Base-by-base conservation (phyloP, 2,888 invertebrate genomes). In the Agriopis leucophaearia region DNA sequence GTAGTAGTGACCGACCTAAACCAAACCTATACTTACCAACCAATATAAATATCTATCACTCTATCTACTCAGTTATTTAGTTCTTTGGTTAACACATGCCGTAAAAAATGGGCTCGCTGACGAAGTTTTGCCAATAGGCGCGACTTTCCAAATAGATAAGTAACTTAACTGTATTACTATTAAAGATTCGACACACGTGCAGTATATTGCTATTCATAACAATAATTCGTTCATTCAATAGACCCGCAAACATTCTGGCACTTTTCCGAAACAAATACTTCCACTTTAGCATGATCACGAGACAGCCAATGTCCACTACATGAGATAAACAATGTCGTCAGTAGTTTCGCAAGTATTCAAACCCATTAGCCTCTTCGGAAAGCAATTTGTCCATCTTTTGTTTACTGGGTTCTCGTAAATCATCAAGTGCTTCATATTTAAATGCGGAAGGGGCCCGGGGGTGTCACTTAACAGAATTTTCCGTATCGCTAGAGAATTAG, bases 311-410 rank as follows among this genome's bases (percentile, higher is more conserved):
- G 64, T 38, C 52, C 58, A 58, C 62, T 54, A 58, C 70, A 71
- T 64, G 67, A 50, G 72, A 75, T 74, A 70, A 76, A 71, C 70
- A 68, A 48, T 69, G 66, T 51, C 58, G 61, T 47, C 64, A 64
- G 50, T 63, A 65, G 62, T 71, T 64, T 73, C 64, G 71, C 63
- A 55, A 70, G 71, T 72, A 72, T 69, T 75, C 52, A 18, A 76
- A 72, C 66, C 73, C 76, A 77, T 78, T 79, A 76, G 66, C 67
- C 64, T 73, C 65, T 64, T 66, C 59, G 62, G 59, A 70, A 56
- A 69, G 57, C 71, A 72, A 60, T 59, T 66, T 72, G 65, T 70
- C 64, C 70, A 63, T 72, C 63, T 66, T 70, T 66, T 66, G 64
- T 68, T 65, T 66, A 68, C 35, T 69, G 57, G 66, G 64, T 66